Base-by-base conservation (phyloP, 1,140 invertebrate genomes). In the Orchestia grillus region DNA sequence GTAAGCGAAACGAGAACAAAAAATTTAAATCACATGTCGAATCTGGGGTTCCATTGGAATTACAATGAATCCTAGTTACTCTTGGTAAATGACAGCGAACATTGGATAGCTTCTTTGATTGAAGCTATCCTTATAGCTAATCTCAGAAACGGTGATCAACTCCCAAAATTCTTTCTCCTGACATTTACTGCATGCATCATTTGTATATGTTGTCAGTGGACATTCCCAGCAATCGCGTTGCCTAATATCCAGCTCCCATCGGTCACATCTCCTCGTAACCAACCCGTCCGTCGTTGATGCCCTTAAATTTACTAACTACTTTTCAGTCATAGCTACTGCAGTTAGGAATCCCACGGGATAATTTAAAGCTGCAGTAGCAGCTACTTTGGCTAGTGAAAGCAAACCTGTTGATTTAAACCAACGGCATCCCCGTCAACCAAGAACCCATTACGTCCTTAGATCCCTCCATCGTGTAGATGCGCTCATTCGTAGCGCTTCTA, bases 391-490 rank as follows among this genome's bases (percentile, higher is more conserved):
- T 42, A 6, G n/a, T 90, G n/a, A 90, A 41, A 90, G 41, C 88
- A 90, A 11, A 44, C 42, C 88, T 36, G 43, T 90, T 44, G 16
- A 90, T 90, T 90, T 41, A 90, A n/a, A 11, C 41, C 88, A 3
- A 90, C 41, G 88, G n/a, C 88, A 41, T 43, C 88, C 43, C 15
- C 43, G 41, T 90, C 88, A 90, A 19, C 88, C 41, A 43, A 90
- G 43, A 41, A 90, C 88, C 88, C 88, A 44, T 90, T 90, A 90
- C 88, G 88, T 90, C 88, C 88, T 44, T 90, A 90, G 88, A 90
- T 90, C 88, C 88, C 88, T 90, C 88, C 88, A 90, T 90, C 28
- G 88, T 90, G 88, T 90, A 90, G 88, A 90, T 90, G 41, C 43
- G 88, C 88, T 44, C n/a, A 42, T 42, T 16, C 88, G 36, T 16